These are phyloP conservation scores for Barnardius zonarius DNA, from an alignment of 2,113 vertebrate species.

Conservation along the genomic window DNA sequence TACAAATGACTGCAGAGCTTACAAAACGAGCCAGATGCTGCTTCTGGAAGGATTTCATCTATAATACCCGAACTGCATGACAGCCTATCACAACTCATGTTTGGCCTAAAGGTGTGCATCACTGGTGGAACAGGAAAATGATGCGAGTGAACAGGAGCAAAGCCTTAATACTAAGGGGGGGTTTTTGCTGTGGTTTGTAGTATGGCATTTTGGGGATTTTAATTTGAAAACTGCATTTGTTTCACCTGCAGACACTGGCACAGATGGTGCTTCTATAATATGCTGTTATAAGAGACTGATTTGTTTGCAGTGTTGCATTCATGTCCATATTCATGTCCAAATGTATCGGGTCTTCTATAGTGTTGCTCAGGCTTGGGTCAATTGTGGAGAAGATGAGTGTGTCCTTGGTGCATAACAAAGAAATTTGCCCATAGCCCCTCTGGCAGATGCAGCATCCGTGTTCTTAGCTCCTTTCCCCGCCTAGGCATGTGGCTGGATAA, in stretches of 20 bases:
- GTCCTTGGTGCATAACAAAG: not conserved
- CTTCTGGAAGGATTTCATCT: slow-evolving; percentile 71
- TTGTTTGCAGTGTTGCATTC: not conserved
- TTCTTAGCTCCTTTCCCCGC: not conserved
- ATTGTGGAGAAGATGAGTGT: not conserved
- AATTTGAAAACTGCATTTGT: slow-evolving; percentile 23
- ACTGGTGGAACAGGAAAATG: not conserved
- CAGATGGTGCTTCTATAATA: slow-evolving; percentile 53
- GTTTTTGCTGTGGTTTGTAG: not conserved
- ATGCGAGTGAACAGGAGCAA: not conserved
- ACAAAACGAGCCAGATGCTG: slow-evolving; percentile 70
- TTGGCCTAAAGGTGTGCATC: slow-evolving; percentile 65
- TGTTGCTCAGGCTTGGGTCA: not conserved
- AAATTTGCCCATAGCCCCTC: not conserved
- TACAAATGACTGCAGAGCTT: slow-evolving; percentile 66
- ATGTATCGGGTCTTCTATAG: not conserved
- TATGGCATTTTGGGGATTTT: not conserved
- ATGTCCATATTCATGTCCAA: not conserved
- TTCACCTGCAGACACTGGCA: slow-evolving; percentile 58
- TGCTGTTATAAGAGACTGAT: not conserved
- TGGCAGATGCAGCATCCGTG: not conserved
- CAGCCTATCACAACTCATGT: slow-evolving; percentile 64
- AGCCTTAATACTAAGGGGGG: not conserved
- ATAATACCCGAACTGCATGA: slow-evolving; percentile 51
- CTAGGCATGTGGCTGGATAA: not conserved